Percentiles rank a stretch among this genome's conserved stretches.
Conservation (phyloP, 2,797 vertebrate genomes). For the Hoplostethus mediterraneus region DNA sequence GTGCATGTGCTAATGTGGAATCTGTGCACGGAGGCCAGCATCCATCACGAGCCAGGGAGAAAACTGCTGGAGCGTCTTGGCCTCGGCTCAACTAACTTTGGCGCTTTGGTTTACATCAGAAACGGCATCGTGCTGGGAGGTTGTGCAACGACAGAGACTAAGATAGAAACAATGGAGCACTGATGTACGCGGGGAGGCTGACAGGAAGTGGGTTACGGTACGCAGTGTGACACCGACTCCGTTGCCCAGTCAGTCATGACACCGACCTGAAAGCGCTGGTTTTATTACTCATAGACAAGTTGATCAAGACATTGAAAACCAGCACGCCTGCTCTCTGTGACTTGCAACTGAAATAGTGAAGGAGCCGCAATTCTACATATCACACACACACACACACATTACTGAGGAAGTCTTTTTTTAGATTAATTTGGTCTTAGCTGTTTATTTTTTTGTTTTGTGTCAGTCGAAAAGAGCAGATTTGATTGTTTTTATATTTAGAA, state of each 20-base stretch:
- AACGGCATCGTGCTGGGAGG: conserved; percentile 50
- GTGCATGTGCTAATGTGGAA: conserved; percentile 47
- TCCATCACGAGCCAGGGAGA: conserved; percentile 38
- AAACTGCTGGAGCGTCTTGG: conserved; percentile 48
- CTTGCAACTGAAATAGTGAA: conserved; percentile 30
- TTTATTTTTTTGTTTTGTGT: too few species aligned
- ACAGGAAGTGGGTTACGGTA: background rate
- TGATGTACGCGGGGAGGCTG: background rate
- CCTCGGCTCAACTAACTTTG: conserved; percentile 39
- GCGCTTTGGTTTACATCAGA: conserved; percentile 58
- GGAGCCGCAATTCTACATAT: conserved; percentile 4
- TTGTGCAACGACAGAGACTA: conserved; percentile 54
- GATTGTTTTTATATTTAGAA: too few species aligned
- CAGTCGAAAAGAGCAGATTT: too few species aligned
- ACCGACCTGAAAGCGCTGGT: conserved; percentile 18
- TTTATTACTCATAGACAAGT: background rate
- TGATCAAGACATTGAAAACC: conserved; percentile 24
- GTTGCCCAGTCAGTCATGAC: conserved; percentile 33
- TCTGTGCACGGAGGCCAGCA: conserved; percentile 37
- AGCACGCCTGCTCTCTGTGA: conserved; percentile 29
- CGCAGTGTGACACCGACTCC: conserved; percentile 16
- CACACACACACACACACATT: conserved; percentile 16
- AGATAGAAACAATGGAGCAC: conserved; percentile 33
- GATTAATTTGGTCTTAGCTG: too few species aligned
- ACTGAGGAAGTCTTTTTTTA: too few species aligned